phyloP scores from a whole-genome alignment of 23 tunicate species.

The Ciona savignyi region DNA sequence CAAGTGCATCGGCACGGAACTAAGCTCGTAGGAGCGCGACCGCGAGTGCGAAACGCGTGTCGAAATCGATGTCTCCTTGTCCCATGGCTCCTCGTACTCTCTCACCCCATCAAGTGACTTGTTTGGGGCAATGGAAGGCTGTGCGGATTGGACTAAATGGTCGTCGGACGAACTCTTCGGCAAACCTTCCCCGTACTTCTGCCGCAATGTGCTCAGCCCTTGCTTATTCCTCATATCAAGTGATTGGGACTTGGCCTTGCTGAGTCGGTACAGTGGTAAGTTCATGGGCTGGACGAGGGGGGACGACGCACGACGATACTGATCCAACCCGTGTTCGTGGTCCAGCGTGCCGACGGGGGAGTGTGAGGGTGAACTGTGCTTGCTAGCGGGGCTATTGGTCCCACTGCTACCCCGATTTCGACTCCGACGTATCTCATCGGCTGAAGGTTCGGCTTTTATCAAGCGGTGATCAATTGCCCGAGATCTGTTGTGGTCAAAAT shows the following conservation, averaged over 20 bases:
- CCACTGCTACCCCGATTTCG: constrained; percentile 25
- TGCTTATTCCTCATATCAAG: constrained; percentile 46
- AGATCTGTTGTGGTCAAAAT: too few relatives aligned
- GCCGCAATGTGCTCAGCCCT: neutral
- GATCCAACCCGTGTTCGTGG: constrained; percentile 4
- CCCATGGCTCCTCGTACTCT: constrained; percentile 94
- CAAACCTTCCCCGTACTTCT: neutral
- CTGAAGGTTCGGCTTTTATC: constrained; percentile 85
- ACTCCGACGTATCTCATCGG: constrained; percentile 40
- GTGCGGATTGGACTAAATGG: constrained; percentile 29
- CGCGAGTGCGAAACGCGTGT: constrained; percentile 39
- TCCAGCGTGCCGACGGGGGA: constrained; percentile 31
- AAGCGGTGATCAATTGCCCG: constrained; percentile 58
- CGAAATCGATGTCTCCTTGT: constrained; percentile 1
- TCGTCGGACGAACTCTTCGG: constrained; percentile 83
- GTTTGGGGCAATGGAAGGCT: neutral
- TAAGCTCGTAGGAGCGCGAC: constrained; percentile 65
- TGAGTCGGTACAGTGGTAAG: constrained; percentile 22
- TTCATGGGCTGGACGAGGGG: constrained; percentile 39
- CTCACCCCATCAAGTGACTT: constrained; percentile 62
- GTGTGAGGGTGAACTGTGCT: constrained; percentile 43
- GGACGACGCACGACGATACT: constrained; percentile 24
- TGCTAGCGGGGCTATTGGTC: constrained; percentile 60
- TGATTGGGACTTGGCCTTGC: constrained; percentile 62
- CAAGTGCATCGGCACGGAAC: neutral